These are phyloP conservation scores for Amblyteles armatorius DNA, from an alignment of 2,888 invertebrate species.

Conservation along the genomic window DNA sequence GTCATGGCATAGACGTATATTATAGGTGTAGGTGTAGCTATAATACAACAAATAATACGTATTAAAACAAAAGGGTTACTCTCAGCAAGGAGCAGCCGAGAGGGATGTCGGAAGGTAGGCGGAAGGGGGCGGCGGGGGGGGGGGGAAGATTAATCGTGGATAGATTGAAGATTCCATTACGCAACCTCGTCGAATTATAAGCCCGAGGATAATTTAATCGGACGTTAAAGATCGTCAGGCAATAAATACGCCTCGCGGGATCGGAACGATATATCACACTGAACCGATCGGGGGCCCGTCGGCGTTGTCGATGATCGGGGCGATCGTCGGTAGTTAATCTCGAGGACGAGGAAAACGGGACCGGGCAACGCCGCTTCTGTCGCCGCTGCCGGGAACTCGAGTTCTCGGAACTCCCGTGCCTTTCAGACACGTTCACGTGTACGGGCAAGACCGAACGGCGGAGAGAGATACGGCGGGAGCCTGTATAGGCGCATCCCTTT, in stretches of 20 bases:
- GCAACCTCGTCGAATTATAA: background rate
- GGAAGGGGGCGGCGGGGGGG: too few relatives aligned
- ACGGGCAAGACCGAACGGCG: slow-evolving; percentile 18
- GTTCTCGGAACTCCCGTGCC: slow-evolving; percentile 38
- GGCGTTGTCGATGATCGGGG: slow-evolving; percentile 30
- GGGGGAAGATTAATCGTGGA: slow-evolving; percentile 19
- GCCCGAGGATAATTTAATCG: background rate
- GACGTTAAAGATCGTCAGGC: background rate
- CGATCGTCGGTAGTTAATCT: slow-evolving; percentile 9
- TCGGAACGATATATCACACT: background rate
- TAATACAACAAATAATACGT: background rate
- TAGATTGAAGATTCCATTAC: background rate
- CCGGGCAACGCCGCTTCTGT: slow-evolving; percentile 4
- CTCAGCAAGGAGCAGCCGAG: slow-evolving; percentile 11
- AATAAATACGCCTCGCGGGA: slow-evolving; percentile 38
- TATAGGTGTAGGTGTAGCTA: background rate
- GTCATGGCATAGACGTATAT: background rate
- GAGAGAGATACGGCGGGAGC: slow-evolving; percentile 2
- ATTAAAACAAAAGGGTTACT: slow-evolving; percentile 3
- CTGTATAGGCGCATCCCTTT: slow-evolving; percentile 42
- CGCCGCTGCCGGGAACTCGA: slow-evolving; percentile 25
- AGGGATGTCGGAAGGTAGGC: background rate
- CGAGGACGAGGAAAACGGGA: slow-evolving; percentile 31
- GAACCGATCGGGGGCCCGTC: background rate
- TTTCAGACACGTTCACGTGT: slow-evolving; percentile 26